Evolutionary conservation across 2,113 vertebrate genomes (phyloP), one percentile per base, ranked within the genome.

Genomic region (Empidonax traillii): DNA sequence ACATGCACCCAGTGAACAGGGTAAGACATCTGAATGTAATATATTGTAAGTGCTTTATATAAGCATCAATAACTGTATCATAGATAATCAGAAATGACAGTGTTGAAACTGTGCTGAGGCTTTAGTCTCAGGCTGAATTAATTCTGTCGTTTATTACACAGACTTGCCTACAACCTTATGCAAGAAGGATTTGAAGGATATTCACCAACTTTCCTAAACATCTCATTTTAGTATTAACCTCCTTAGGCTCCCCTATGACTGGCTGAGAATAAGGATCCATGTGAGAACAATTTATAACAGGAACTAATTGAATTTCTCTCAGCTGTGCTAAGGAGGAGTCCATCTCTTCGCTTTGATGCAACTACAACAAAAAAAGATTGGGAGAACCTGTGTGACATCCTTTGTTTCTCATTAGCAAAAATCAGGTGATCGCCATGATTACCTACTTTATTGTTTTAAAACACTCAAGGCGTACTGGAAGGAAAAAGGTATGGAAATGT

Each of bases 241-340:
- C 9, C 7, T 55, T 30, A 62, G 62, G 10, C 16, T 59, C 3
- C 10, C 0, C 0, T 66, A 30, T 19, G 21, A 56, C 47, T 51
- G 52, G 3, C 28, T 82, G 46, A 69, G 35, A 51, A 20, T 65
- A 30, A 87, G 19, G 9, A 8, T 72, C 25, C 19, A 8, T 28
- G 14, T 33, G 28, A 59, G 17, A 83, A 3, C 43, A 66, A 14
- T 8, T 10, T 1, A 2, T 51, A 62, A 7, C 10, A 47, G 84
- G 41, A 84, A 21, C 37, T 52, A 3, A 35, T 3, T 39, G 15
- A 51, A 2, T 9, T 81, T 51, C 23, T 46, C 44, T 33, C 27
- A 76, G 14, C 46, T 39, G 5, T 14, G 6, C 25, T 59, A 27
- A 53, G 12, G 9, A 68, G 22, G 9, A 88, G 1, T 8, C 79